A percentile compares a stretch with the other conserved stretches of the same genome.
Conservation (phyloP, 1,140 invertebrate genomes). For the Helicoverpa zea region DNA sequence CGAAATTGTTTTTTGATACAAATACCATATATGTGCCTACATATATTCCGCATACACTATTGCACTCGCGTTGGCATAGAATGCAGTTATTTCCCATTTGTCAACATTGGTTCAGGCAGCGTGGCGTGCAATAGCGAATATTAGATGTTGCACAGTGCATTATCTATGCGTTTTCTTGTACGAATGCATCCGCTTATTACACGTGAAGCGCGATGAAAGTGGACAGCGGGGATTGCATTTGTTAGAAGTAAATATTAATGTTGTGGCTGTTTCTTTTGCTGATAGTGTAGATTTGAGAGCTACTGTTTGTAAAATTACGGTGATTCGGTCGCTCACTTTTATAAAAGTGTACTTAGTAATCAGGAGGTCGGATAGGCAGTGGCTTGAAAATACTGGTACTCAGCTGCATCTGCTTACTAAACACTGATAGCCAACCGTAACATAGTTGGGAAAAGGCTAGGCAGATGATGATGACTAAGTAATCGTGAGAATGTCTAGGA, state of each 20-base stretch:
- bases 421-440: too few relatives aligned
- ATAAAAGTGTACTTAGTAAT: too few relatives aligned
- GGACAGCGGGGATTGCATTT: neutral
- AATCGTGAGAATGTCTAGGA: too few relatives aligned
- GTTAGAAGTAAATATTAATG: neutral
- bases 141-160: slow-evolving; percentile 14
- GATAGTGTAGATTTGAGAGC: neutral
- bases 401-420: too few relatives aligned
- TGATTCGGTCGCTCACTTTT: too few relatives aligned
- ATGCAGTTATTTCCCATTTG: slow-evolving; percentile 29
- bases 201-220: slow-evolving; percentile 1
- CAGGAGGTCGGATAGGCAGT: too few relatives aligned
- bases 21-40: too few relatives aligned
- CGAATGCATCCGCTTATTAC: slow-evolving; percentile 12
- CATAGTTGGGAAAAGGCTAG: too few relatives aligned
- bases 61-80: neutral
- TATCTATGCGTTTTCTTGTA: slow-evolving; percentile 35
- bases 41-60: neutral
- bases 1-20: neutral
- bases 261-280: neutral
- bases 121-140: slow-evolving; percentile 5
- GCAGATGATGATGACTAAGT: too few relatives aligned
- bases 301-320: too few relatives aligned
- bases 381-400: too few relatives aligned
- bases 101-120: slow-evolving; percentile 18